phyloP scores from a whole-genome alignment of 2,797 vertebrate species.

The Cercopithecus diana region DNA sequence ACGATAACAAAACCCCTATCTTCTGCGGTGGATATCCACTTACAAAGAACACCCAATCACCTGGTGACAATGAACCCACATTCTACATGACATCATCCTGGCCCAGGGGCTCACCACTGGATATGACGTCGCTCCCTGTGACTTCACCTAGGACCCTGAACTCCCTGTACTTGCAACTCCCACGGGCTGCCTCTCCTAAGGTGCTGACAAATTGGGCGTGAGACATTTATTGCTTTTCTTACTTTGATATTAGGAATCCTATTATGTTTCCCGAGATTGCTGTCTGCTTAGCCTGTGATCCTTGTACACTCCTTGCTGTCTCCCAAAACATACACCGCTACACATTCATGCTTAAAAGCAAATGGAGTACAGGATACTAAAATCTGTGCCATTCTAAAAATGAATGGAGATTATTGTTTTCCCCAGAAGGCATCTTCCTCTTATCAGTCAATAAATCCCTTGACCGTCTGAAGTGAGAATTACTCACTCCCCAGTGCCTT shows the following conservation, averaged over 20 bases:
- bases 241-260: not conserved
- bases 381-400: not conserved
- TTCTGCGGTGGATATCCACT: not conserved
- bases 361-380: not conserved
- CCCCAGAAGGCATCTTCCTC: not conserved
- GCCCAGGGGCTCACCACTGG: not conserved
- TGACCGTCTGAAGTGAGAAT: fast-evolving
- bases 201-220: not conserved
- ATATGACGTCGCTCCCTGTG: not conserved
- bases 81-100: not conserved
- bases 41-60: not conserved
- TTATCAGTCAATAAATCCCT: not conserved
- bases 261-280: not conserved
- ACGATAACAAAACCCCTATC: not conserved
- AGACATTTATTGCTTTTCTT: not conserved
- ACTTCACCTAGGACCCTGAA: not conserved
- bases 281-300: not conserved
- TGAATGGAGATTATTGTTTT: not conserved
- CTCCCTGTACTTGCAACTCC: not conserved
- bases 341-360: not conserved
- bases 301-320: not conserved
- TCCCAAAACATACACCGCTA: not conserved
- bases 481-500: not conserved
- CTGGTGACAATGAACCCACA: too few relatives aligned
- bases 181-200: not conserved